phyloP scores from a whole-genome alignment of 1,140 invertebrate species.

The Scaptomyza pallida region DNA sequence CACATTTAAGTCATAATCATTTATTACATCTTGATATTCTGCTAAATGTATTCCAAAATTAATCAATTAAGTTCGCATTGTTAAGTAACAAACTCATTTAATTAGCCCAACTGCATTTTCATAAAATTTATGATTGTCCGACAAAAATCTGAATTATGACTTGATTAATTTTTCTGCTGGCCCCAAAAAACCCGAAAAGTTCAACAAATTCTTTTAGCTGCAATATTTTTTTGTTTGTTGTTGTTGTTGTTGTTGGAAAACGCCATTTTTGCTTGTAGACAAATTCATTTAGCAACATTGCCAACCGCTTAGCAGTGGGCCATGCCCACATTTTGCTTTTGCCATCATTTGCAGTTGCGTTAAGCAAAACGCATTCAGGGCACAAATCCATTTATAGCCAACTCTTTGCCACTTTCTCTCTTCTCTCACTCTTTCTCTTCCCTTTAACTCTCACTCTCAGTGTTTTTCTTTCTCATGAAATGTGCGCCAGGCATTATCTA shows the following conservation, averaged over 20 bases:
- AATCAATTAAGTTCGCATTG: too few relatives aligned
- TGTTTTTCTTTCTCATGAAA: slow-evolving; percentile 2
- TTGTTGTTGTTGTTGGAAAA: too few relatives aligned
- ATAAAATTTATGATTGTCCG: neutral
- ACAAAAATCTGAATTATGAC: slow-evolving; percentile 1
- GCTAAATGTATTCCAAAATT: neutral
- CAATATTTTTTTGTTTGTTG: too few relatives aligned
- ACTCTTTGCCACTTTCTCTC: too few relatives aligned
- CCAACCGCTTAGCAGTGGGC: slow-evolving; percentile 17
- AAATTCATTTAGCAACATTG: slow-evolving; percentile 21
- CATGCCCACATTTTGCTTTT: slow-evolving; percentile 6
- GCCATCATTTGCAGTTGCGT: slow-evolving; percentile 17
- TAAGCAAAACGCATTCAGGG: slow-evolving; percentile 13
- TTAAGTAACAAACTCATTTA: too few relatives aligned
- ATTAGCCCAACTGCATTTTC: neutral
- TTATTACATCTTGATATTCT: neutral
- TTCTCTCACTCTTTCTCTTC: too few relatives aligned
- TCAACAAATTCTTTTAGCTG: slow-evolving; percentile 11
- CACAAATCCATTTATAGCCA: slow-evolving; percentile 28
- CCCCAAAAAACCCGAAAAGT: too few relatives aligned
- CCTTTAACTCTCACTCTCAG: neutral
- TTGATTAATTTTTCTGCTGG: slow-evolving; percentile 11
- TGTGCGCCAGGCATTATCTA: slow-evolving; percentile 62
- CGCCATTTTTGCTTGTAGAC: slow-evolving; percentile 18
- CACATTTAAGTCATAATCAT: neutral